Base-by-base conservation (phyloP, 1,140 invertebrate genomes). In the Drosophila kurseongensis region DNA sequence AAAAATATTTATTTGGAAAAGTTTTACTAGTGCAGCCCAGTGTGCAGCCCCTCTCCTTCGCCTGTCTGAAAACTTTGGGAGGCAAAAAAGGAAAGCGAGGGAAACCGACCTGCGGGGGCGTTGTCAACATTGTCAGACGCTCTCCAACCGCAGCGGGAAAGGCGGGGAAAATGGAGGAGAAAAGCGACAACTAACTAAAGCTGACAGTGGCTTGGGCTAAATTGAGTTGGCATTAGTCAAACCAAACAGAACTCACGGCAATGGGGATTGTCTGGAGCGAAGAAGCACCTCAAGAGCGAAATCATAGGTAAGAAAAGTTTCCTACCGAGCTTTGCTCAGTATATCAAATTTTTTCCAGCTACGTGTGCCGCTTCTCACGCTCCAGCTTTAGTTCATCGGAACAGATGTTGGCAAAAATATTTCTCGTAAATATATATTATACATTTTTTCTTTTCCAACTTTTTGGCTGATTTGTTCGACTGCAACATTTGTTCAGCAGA, bases 291-390 rank as follows among this genome's bases (percentile, higher is more conserved):
- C 69, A 75, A 75, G 18, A 63, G 66, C 60, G 32, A 68, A 60
- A 52, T 40, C 63, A 29, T 45, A 56, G 40, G 29, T 54, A 35
- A 42, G 51, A 69, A 69, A 69, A 69, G 12, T 40, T 47, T 41
- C 1, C 8, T 32, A 7, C 29, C 29, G 29, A 32, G 29, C 29
- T 35, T n/a, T 29, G 38, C 45, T 55, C 14, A 63, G 59, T 59
- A 74, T 66, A 73, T 59, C 50, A 72, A 51, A 60, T 54, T 54
- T 35, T 58, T 62, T 55, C 27, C 45, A 42, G 16, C 44, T 68
- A 54, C 69, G 35, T 71, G 78, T 61, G 44, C 72, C 47, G 76
- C 54, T 80, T 80, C 78, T 80, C 78, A 80, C 78, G 78, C 78
- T 80, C 65, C 55, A 80, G 61, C 76, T 72, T 67, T 58, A 80